Evolutionary conservation across 53 echinoderm and acorn worm genomes (phyloP), one percentile per base, ranked within the genome.

Genomic region (Antedon mediterranea): DNA sequence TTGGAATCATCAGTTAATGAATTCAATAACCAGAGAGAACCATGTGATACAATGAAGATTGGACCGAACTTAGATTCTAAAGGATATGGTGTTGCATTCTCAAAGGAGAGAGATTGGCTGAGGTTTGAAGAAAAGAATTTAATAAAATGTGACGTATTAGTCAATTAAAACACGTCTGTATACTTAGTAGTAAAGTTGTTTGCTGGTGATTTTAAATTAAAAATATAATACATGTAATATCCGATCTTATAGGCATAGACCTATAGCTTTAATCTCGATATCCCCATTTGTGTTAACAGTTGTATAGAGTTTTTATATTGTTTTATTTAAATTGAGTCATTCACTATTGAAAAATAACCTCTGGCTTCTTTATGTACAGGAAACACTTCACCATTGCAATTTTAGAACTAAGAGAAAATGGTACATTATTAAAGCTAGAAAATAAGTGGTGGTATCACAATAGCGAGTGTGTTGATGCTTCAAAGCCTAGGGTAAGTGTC

Each of bases 21-120:
- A 6, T 95, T 87, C 57, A 80, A 80, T 75, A 83, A 78, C 72
- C 77, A 44, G 15, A 80, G 84, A 78, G 33, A 82, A 30, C 97
- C 92, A 0, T 92, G 92, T 42, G 80, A 90, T 70, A 89, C 89
- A 20, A 83, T 88, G 92, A 71, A 75, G 0, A 86, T 87, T 0
- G 86, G 85, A 0, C 88, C 89, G 41, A 83, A 85, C 4, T 78
- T 95, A 11, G 89, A 89, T 28, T 87, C 89, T 26, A 89, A 86
- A 30, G 89, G 97, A 76, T 95, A 95, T 73, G 97, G 91, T 3
- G 85, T 95, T 4, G 92, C 82, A 3, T 89, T 92, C 41, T 85
- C 84, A 23, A 92, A 88, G 32, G 81, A 89, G 43, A 85, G 89
- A 29, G 80, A 86, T 3, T 85, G 83, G 33, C 43, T 94, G 28